These are phyloP conservation scores for Lynx canadensis DNA, from an alignment of 2,113 vertebrate genomes.

Conservation along the genomic window DNA sequence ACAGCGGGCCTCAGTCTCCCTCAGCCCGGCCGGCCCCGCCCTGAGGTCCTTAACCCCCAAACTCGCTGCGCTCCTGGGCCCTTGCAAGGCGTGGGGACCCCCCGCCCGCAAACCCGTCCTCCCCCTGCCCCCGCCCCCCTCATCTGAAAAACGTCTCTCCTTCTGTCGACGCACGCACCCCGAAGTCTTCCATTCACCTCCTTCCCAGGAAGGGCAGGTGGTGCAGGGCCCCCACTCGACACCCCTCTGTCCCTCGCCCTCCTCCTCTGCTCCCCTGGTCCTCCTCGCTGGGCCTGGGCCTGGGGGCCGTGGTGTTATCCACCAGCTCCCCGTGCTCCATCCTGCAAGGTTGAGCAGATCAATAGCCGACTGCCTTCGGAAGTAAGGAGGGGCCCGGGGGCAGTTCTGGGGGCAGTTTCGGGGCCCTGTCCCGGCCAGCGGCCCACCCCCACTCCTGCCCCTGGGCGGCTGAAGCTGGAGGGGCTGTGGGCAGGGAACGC, in stretches of 20 bases:
- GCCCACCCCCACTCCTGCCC: not conserved
- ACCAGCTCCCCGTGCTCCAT: accelerated
- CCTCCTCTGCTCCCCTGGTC: not conserved
- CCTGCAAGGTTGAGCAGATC: accelerated
- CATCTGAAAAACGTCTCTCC: not conserved
- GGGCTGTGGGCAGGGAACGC: not conserved
- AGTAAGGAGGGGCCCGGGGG: accelerated
- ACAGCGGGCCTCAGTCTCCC: accelerated
- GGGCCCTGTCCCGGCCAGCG: not conserved
- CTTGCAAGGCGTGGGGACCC: accelerated
- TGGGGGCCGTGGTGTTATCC: accelerated
- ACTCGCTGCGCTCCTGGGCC: accelerated
- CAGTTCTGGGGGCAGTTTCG: not conserved
- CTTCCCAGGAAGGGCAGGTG: accelerated
- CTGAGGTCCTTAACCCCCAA: not conserved
- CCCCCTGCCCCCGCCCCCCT: not conserved
- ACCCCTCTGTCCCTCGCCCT: not conserved
- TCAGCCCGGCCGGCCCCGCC: accelerated
- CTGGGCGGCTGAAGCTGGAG: not conserved
- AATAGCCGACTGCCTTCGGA: accelerated
- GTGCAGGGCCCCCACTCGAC: accelerated
- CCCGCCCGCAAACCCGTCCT: not conserved
- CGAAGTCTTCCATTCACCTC: not conserved
- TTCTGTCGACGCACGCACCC: not conserved
- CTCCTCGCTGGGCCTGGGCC: not conserved